Evolutionary conservation across 2,113 vertebrate genomes (phyloP), one percentile per base, ranked within the genome.

Genomic region (Nothocercus julius): DNA sequence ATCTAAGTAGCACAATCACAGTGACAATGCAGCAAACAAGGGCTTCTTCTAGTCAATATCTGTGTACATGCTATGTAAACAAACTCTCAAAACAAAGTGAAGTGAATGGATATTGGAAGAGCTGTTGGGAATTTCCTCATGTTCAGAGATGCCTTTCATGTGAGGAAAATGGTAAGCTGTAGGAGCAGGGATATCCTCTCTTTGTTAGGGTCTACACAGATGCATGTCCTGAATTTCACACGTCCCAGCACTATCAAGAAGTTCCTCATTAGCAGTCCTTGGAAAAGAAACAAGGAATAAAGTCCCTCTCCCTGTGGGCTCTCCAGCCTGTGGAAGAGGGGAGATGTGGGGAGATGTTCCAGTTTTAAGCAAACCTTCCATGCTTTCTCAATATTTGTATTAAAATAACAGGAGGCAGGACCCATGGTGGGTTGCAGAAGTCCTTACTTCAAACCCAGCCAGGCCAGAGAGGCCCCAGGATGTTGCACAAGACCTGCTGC

Each of bases 151-250:
- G 64, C 24, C 85, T 96, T 95, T 93, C 69, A 93, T 90, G 62
- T 79, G 44, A 88, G 83, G 53, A 88, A 95, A 86, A 93, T 83
- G 86, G 85, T 90, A 96, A 89, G 53, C 75, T 92, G 69, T 86
- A 95, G 94, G 90, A 84, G 62, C 81, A 74, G 88, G 36, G 66
- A 93, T 66, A 84, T 95, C 88, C 94, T 92, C 75, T 74, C 93
- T 89, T 90, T 96, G 92, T 91, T 83, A 64, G 13, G 34, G 38
- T 86, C 79, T 56, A 72, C 53, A 89, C 63, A 87, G 87, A 81
- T 64, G 73, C 34, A 86, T 32, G 85, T 77, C 49, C 82, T 82
- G 38, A 94, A 90, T 81, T 40, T 53, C 45, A 64, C 21, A 47
- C 42, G 59, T 47, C 61, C 69, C 53, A 44, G 11, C 68, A 72